Percentiles rank a stretch among this genome's conserved stretches.
Evolutionary conservation across 2,888 invertebrate species (phyloP).

Genomic region (Eilema griseolum): DNA sequence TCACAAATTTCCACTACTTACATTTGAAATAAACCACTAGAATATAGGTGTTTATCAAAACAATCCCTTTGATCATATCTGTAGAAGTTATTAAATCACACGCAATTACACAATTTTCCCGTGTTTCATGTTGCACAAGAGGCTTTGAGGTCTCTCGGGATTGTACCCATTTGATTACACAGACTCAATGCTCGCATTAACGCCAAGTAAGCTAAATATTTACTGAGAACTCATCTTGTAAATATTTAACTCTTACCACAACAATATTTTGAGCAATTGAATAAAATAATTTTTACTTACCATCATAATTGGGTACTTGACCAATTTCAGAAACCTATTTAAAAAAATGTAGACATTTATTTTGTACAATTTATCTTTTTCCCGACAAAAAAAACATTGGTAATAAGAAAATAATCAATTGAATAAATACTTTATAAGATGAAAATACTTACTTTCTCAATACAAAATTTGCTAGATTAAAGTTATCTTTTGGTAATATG

Average conservation of each 20-base stretch:
- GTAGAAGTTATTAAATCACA: constrained; percentile 29
- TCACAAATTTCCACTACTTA: neutral
- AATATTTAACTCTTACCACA: constrained; percentile 30
- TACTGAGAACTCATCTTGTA: constrained; percentile 16
- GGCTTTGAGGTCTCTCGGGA: constrained; percentile 28
- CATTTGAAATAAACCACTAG: constrained; percentile 5
- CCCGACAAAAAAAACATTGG: no score
- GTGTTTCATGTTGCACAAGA: constrained; percentile 20
- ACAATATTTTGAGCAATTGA: neutral
- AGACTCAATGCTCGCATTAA: constrained; percentile 24
- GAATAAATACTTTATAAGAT: no score
- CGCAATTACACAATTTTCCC: constrained; percentile 37
- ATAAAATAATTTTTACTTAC: neutral
- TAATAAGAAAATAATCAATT: no score
- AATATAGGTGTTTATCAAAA: neutral
- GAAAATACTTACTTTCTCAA: no score
- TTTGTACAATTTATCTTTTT: no score
- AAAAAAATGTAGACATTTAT: no score
- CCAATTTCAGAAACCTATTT: no score
- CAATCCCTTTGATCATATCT: constrained; percentile 37
- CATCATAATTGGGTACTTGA: no score
- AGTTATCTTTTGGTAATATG: no score
- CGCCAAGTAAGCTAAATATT: constrained; percentile 28
- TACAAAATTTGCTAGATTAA: neutral
- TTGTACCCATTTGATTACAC: constrained; percentile 25